A percentile compares a stretch with the other conserved stretches of the same genome.
Conservation (phyloP, 2,113 vertebrate species). For the Rhadina sibilatrix region DNA sequence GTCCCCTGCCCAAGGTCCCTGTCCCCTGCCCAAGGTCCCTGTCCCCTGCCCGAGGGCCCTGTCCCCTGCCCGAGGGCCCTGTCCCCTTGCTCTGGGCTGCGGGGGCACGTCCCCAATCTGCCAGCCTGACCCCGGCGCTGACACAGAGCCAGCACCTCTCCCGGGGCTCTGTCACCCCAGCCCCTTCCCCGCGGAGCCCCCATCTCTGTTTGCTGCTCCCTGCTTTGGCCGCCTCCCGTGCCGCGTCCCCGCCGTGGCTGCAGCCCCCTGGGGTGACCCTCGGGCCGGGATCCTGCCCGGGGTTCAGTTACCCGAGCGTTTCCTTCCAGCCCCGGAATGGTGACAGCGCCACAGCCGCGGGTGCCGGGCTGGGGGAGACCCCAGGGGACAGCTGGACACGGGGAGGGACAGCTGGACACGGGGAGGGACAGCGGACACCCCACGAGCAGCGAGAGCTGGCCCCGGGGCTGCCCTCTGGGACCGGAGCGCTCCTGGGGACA, state of each 20-base stretch:
- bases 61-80: rapidly evolving
- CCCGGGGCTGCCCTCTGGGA: not conserved
- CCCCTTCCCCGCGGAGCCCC: not conserved
- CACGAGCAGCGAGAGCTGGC: rapidly evolving
- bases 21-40: too few relatives aligned
- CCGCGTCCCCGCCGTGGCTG: not conserved
- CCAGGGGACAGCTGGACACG: not conserved
- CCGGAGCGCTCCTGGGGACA: not conserved
- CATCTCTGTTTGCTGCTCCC: not conserved
- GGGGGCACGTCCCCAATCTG: rapidly evolving
- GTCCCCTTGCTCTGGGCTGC: not conserved
- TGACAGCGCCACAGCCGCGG: not conserved
- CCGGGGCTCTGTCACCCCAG: rapidly evolving
- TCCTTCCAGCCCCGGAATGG: not conserved
- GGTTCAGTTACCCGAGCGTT: rapidly evolving
- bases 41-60: too few relatives aligned
- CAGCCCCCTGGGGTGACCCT: not conserved
- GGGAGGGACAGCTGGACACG: not conserved
- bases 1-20: too few relatives aligned
- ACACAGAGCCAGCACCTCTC: not conserved
- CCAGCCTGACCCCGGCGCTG: not conserved
- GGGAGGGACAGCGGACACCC: not conserved
- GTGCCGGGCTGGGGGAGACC: not conserved
- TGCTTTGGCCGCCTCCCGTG: rapidly evolving
- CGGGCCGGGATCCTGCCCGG: not conserved